phyloP scores from a whole-genome alignment of 2,113 vertebrate species.

The Pelusios castaneus region DNA sequence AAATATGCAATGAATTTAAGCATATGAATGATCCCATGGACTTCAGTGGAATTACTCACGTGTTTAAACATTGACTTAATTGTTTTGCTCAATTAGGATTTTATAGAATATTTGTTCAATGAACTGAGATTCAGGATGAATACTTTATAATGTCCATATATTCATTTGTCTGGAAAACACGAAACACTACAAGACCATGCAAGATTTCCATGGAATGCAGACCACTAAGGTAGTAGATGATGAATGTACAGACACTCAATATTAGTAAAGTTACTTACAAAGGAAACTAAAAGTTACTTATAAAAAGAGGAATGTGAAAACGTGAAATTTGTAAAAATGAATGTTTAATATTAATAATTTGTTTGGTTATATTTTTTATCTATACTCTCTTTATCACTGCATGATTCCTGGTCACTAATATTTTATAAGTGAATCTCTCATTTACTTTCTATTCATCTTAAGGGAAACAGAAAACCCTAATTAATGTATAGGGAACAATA shows the following conservation, averaged over 20 bases:
- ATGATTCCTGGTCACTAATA: neutral
- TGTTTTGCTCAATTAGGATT: neutral
- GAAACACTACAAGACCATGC: neutral
- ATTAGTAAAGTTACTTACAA: neutral
- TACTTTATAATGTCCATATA: neutral
- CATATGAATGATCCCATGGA: fast-evolving
- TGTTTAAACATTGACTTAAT: neutral
- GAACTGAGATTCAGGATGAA: neutral
- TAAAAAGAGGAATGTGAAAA: neutral
- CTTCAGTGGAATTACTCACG: neutral
- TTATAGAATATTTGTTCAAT: neutral
- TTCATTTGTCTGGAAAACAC: neutral
- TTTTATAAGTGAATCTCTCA: neutral
- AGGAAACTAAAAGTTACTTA: neutral
- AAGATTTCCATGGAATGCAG: neutral
- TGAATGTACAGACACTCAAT: neutral
- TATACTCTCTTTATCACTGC: neutral
- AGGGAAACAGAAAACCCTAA: neutral
- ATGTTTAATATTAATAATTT: neutral
- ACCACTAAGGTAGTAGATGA: neutral
- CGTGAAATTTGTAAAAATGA: fast-evolving
- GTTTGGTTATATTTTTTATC: neutral
- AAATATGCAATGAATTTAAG: neutral
- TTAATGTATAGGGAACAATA: neutral
- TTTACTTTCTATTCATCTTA: neutral